Evolutionary conservation across 2,797 vertebrate species (phyloP).

Genomic region (Typhlichthys subterraneus): DNA sequence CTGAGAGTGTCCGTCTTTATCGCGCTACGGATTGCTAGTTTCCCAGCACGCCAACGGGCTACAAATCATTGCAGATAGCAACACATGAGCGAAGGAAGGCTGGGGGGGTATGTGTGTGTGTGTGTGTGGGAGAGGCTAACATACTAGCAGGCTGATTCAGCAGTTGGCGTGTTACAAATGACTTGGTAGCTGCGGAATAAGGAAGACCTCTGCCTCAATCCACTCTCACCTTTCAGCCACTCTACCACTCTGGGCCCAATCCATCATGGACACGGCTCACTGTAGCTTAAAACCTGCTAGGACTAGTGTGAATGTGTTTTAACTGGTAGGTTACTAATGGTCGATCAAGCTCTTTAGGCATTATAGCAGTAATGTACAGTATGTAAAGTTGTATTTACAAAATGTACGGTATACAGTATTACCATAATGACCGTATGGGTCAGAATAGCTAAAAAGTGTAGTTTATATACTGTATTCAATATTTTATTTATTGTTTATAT

Average conservation of each 20-base stretch:
- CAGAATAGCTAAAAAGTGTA: too few species aligned
- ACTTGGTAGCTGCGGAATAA: constrained; percentile 30
- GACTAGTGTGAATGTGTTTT: too few species aligned
- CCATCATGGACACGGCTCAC: constrained; percentile 34
- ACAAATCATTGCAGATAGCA: constrained; percentile 45
- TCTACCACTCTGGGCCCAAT: constrained; percentile 36
- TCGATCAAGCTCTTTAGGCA: too few species aligned
- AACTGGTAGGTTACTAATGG: too few species aligned
- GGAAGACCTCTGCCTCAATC: constrained; percentile 12
- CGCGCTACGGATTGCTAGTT: constrained; percentile 17
- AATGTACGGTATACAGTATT: too few species aligned
- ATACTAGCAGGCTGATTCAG: constrained; percentile 50
- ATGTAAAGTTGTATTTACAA: too few species aligned
- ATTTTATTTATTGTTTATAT: too few species aligned
- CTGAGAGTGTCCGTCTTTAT: constrained; percentile 4
- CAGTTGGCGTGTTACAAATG: constrained; percentile 53
- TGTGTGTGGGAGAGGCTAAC: neutral
- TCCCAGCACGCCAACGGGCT: constrained; percentile 11
- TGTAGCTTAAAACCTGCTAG: neutral
- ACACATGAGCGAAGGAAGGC: constrained; percentile 13
- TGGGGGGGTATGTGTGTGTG: neutral
- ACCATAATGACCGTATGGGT: too few species aligned
- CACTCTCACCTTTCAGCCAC: constrained; percentile 57
- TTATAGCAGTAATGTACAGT: too few species aligned
- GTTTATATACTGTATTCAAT: too few species aligned